These are phyloP conservation scores for Phodopus roborovskii DNA, from an alignment of 2,113 vertebrate species.

Conservation along the genomic window DNA sequence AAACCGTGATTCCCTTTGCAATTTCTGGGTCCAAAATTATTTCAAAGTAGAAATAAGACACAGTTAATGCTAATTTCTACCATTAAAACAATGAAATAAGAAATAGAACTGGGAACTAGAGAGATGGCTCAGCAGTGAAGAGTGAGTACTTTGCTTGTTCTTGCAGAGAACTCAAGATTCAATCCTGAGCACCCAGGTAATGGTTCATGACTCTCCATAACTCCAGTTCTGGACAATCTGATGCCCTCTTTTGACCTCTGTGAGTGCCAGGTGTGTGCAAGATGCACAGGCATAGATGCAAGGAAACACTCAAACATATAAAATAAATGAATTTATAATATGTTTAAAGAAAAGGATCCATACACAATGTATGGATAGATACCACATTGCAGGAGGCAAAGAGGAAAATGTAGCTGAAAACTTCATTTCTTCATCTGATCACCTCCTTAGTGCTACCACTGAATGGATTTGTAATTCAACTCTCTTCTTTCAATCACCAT, in stretches of 20 bases:
- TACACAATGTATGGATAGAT: background rate
- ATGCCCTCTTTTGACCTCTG: background rate
- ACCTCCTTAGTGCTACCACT: background rate
- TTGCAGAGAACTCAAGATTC: background rate
- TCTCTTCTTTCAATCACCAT: background rate
- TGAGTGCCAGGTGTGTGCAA: background rate
- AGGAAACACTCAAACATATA: background rate
- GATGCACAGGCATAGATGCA: background rate
- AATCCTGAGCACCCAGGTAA: background rate
- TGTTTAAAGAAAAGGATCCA: background rate
- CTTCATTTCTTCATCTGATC: constrained; percentile 7
- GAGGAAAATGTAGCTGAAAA: background rate
- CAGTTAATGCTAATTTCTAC: background rate
- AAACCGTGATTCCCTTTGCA: background rate
- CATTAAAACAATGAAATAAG: background rate
- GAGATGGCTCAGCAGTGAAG: background rate
- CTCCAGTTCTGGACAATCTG: background rate
- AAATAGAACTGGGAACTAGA: background rate
- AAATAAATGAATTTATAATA: background rate
- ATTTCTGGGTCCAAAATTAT: constrained; percentile 30
- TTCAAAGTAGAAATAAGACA: constrained; percentile 21
- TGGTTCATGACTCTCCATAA: background rate
- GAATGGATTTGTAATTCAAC: background rate
- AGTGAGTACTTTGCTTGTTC: background rate
- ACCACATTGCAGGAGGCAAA: background rate